Conservation (phyloP, 2,888 invertebrate species). For the Ophraella communa region DNA sequence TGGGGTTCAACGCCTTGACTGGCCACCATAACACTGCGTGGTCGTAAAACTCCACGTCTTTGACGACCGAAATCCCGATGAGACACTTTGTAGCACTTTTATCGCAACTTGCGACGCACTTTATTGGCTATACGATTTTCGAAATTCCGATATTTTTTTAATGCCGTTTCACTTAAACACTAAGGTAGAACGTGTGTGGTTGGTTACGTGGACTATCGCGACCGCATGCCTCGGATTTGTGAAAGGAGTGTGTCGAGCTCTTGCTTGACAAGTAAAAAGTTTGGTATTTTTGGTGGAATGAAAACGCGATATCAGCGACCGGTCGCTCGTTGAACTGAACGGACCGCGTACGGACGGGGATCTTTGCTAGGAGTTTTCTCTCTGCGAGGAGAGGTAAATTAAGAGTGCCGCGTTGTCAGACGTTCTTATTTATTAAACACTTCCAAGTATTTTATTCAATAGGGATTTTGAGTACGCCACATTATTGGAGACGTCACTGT, state of each 20-base stretch:
- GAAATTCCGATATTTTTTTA: background rate
- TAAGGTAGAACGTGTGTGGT: constrained; percentile 9
- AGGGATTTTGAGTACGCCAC: too few species aligned
- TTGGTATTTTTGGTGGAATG: constrained; percentile 19
- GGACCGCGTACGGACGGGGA: constrained; percentile 22
- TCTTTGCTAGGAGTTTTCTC: constrained; percentile 33
- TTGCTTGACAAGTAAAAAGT: constrained; percentile 16
- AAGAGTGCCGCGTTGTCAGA: constrained; percentile 18
- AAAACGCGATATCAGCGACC: constrained; percentile 21
- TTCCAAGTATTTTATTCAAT: too few species aligned
- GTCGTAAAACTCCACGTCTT: constrained; percentile 43
- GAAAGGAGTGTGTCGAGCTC: constrained; percentile 26
- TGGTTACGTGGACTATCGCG: constrained; percentile 15
- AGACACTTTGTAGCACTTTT: constrained; percentile 47
- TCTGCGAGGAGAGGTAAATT: constrained; percentile 30
- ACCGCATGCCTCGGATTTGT: constrained; percentile 27
- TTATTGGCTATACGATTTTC: background rate
- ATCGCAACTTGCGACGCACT: constrained; percentile 3
- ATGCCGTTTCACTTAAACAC: constrained; percentile 7
- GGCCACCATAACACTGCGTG: constrained; percentile 57
- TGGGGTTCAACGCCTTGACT: constrained; percentile 59
- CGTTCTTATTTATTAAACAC: background rate
- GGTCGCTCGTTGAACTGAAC: constrained; percentile 35
- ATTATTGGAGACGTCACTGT: too few species aligned
- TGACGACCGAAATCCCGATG: constrained; percentile 48